Evolutionary conservation across 2,888 invertebrate species (phyloP).

Genomic region (Eilema sororculum): DNA sequence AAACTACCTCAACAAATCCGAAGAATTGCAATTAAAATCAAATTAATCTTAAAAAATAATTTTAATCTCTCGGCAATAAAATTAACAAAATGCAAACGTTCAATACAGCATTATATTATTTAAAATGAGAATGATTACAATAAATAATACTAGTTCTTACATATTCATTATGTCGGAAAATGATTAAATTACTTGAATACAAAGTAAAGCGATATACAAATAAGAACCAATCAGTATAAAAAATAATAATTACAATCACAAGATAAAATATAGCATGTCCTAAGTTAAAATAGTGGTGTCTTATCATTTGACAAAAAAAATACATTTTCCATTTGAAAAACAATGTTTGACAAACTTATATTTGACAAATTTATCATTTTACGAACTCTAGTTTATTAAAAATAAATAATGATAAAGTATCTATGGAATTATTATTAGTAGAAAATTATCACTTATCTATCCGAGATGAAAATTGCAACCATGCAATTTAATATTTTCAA

Average conservation of each 20-base stretch:
- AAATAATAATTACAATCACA: slow-evolving; percentile 64
- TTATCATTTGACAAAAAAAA: too few relatives aligned
- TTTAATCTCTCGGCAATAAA: slow-evolving; percentile 86
- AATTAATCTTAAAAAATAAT: slow-evolving; percentile 75
- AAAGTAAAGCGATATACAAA: slow-evolving; percentile 68
- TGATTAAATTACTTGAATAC: slow-evolving; percentile 67
- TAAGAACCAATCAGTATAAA: slow-evolving; percentile 68
- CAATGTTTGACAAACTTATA: too few relatives aligned
- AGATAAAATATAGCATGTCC: slow-evolving; percentile 68
- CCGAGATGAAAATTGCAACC: too few relatives aligned
- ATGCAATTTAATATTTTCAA: too few relatives aligned
- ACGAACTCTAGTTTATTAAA: too few relatives aligned
- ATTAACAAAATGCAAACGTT: slow-evolving; percentile 81
- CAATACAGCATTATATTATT: slow-evolving; percentile 68
- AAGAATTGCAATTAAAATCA: slow-evolving; percentile 44
- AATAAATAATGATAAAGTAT: too few relatives aligned
- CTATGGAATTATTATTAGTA: too few relatives aligned
- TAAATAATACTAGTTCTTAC: slow-evolving; percentile 74
- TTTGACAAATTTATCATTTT: too few relatives aligned
- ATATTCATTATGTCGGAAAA: slow-evolving; percentile 64
- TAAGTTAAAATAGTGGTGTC: slow-evolving; percentile 72
- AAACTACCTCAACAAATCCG: neutral
- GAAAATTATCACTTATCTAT: too few relatives aligned
- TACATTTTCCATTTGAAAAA: too few relatives aligned
- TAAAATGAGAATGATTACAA: slow-evolving; percentile 74